Base-by-base conservation (phyloP, 1,140 invertebrate species). In the Habropoda laboriosa region DNA sequence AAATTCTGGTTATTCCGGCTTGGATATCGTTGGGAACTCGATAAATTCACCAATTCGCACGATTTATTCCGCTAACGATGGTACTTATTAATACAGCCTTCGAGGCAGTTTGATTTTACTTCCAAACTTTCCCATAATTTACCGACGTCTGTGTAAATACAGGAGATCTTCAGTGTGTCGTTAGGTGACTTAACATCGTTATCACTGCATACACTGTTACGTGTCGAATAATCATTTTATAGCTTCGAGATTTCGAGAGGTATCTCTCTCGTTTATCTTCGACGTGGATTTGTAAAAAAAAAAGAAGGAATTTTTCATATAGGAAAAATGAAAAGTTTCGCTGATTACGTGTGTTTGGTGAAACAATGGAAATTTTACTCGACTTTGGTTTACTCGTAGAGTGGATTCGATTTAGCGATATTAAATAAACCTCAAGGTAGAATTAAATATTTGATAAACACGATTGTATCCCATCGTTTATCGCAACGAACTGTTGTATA, bases 21-120 rank as follows among this genome's bases (percentile, higher is more conserved):
- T 18, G 21, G 61, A 66, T 76, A 66, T 40, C 61, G 35, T 55
- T 13, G 38, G 35, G 55, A 47, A 57, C 70, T 60, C 70, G 70
- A 60, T 72, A 72, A 60, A 24, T n/a, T 60, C 24, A 16, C 40
- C n/a, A 72, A 47, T 53, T 32, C 49, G 61, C 61, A 53, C 61
- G 47, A 67, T 76, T 76, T 67, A 55, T 76, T 42, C 51, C 16
- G 61, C 38, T 40, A 76, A 76, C 51, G 73, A 67, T 35, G 73
- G 38, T 38, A 55, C 73, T 45, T 67, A 40, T 66, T 76, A 76
- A 76, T 73, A 38, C 30, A 57, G 55, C 24, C n/a, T 40, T 32
- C 24, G 24, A 68, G n/a, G 13, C 3, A 57, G n/a, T 40, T 16
- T 8, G 21, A 42, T 61, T 49, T 27, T 13, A 35, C 42, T 49